Evolutionary conservation across 2,888 invertebrate genomes (phyloP).

Genomic region (Lepidonotus clava): DNA sequence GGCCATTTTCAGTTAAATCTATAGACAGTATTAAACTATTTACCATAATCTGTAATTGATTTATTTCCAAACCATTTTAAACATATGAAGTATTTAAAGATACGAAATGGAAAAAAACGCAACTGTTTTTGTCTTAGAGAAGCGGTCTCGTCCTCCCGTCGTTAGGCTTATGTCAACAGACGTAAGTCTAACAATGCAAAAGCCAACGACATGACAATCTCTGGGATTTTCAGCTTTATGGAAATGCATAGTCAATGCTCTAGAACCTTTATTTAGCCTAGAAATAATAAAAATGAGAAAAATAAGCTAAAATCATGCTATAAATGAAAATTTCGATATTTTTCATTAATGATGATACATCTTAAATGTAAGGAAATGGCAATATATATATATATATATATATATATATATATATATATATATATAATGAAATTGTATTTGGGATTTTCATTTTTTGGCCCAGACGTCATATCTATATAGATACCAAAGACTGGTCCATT

Average conservation of each 20-base stretch:
- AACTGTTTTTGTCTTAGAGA: too few relatives aligned
- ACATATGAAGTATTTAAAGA: too few relatives aligned
- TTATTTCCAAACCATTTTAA: background rate
- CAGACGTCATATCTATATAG: background rate
- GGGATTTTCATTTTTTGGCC: background rate
- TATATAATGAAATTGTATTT: background rate
- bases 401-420: background rate
- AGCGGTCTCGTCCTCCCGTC: too few relatives aligned
- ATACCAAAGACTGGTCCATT: background rate
- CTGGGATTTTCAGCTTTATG: background rate
- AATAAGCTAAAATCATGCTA: background rate
- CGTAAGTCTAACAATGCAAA: too few relatives aligned
- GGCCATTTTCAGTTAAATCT: too few relatives aligned
- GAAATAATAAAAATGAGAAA: background rate
- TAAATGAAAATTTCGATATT: background rate
- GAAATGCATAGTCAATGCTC: background rate
- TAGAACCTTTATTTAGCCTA: background rate
- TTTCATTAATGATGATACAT: background rate
- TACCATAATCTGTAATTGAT: background rate
- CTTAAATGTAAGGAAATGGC: background rate
- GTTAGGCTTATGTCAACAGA: too few relatives aligned
- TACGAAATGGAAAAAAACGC: too few relatives aligned
- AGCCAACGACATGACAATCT: background rate
- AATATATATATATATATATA: background rate
- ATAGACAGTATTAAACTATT: background rate